Base-by-base conservation (phyloP, 2,797 vertebrate species). In the Chrysocyon brachyurus region DNA sequence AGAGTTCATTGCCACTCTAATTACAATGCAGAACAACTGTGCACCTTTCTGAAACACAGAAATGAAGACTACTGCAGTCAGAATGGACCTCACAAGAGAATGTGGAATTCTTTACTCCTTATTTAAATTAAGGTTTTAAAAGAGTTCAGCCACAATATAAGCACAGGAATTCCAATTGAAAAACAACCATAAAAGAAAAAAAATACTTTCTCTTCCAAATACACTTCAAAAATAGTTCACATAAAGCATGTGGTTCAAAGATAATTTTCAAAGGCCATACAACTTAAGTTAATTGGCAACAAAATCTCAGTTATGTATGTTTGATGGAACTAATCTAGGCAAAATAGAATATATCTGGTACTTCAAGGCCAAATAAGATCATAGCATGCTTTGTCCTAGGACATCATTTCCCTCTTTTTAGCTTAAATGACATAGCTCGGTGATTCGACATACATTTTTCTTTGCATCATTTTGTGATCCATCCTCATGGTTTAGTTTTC, bases 71-170 rank as follows among this genome's bases (percentile, higher is more conserved):
- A 24, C 40, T 90, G n/a, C 28, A 52, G 72, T 77, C 56, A 54
- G 52, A 96, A 79, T 83, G 81, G 72, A 94, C 66, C 85, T 97
- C 90, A 54, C 63, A 89, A 94, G 66, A 88, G 70, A 97, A 87
- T 77, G 88, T 11, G 88, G 84, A 97, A 81, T 97, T 97, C 75
- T 90, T 93, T 82, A 46, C 54, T 93, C 81, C 78, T 97, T 52
- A 88, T 95, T 97, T 96, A 98, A 98, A 98, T 97, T 97, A 97
- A 97, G 95, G 90, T 96, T 97, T 96, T 75, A 83, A 88, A 95
- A 79, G 90, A 97, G 96, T 88, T 96, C 95, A 96, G 49, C 33
- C 46, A 78, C 85, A 96, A 90, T 52, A 64, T 75, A 96, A 95
- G 57, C 84, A 90, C 66, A 77, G 15, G 78, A 94, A 93, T 95